Base-by-base conservation (phyloP, 1,140 invertebrate genomes). In the Drosophila obscura region DNA sequence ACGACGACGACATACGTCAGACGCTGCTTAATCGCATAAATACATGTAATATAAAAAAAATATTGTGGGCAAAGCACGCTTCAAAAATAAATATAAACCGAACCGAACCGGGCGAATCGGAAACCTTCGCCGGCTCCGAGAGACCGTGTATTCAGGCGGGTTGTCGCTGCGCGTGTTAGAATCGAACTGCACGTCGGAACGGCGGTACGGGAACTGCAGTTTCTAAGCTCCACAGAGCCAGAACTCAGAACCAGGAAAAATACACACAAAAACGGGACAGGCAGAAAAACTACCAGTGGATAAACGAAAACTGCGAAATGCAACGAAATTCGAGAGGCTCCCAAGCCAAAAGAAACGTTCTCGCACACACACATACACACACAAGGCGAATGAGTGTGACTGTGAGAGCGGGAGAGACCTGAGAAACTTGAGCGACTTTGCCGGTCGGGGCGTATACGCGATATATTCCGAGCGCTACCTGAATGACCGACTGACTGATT, bases 361-460 rank as follows among this genome's bases (percentile, higher is more conserved):
- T 35, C 63, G 48, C 64, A 44, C 59, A 60, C 51, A 64, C 72
- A 49, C 44, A 22, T 31, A 57, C 61, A 41, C 13, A 39, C 28
- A 41, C 13, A 39, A 22, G 35, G 31, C 22, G 50, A 15, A 52
- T 41, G 2, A 5, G 11, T 11, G 55, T 6, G 3, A 39, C 7
- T 31, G 51, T 31, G 43, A 46, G 26, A 56, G 43, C n/a, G 26
- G 26, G 52, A 26, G 60, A 57, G 63, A 66, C 55, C 15, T 53
- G 51, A 22, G 41, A 49, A 15, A 48, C 57, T 48, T 46, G 13
- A 67, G 61, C 62, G 35, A 39, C 61, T 43, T 58, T 44, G 66
- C 82, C 82, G 83, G 82, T 58, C 82, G 78, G 83, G 57, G 65
- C 82, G 82, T 85, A 85, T 85, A 85, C 82, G 82, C 82, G 82